phyloP scores from a whole-genome alignment of 2,797 vertebrate genomes.

The Acipenser ruthenus region DNA sequence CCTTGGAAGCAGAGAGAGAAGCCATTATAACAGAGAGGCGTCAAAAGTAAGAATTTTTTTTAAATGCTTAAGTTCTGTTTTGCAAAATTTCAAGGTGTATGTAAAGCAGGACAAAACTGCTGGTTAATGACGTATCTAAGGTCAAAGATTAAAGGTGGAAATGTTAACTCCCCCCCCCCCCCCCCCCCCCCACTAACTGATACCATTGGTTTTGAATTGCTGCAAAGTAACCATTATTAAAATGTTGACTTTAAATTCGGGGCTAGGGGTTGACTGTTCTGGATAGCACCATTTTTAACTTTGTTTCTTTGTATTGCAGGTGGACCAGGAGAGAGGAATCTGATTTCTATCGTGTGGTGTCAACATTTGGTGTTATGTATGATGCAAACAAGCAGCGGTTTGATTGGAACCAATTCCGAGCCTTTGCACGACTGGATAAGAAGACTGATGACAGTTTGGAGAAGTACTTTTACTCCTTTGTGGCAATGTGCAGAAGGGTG shows the following conservation, averaged over 20 bases:
- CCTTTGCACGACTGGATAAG: slow-evolving; percentile 93
- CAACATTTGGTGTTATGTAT: slow-evolving; percentile 89
- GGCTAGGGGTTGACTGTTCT: too few species aligned
- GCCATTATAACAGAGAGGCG: slow-evolving; percentile 90
- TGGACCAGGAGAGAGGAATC: slow-evolving; percentile 97
- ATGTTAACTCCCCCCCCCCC: too few species aligned
- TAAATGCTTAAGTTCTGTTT: too few species aligned
- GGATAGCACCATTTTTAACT: too few species aligned
- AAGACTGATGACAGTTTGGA: slow-evolving; percentile 96
- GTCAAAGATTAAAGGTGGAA: too few species aligned
- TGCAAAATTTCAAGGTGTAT: too few species aligned
- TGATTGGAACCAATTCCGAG: slow-evolving; percentile 93
- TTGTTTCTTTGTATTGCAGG: slow-evolving; percentile 41
- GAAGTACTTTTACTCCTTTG: slow-evolving; percentile 93
- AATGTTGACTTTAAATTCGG: too few species aligned
- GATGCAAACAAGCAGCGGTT: slow-evolving; percentile 80
- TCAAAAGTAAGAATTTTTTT: slow-evolving; percentile 68
- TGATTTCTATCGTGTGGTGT: slow-evolving; percentile 95
- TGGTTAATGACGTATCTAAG: too few species aligned
- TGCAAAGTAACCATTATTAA: too few species aligned
- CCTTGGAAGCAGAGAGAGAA: slow-evolving; percentile 71
- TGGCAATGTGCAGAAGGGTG: slow-evolving; percentile 93
- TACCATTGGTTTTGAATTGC: too few species aligned
- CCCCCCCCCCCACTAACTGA: too few species aligned
- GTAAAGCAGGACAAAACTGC: too few species aligned